phyloP scores from a whole-genome alignment of 2,888 invertebrate genomes.

The Cephus pulcher region DNA sequence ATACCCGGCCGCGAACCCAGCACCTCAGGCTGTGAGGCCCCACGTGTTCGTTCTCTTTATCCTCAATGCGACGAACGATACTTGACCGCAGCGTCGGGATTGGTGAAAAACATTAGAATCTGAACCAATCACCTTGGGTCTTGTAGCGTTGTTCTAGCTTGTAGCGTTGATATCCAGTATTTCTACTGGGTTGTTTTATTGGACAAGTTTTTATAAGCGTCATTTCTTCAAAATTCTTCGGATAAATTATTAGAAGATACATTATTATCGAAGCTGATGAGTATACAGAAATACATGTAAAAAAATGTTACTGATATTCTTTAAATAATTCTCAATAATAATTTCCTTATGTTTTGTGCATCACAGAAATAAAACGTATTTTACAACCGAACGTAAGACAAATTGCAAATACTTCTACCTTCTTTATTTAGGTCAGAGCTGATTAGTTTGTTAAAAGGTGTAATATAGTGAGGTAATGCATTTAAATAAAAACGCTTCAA shows the following conservation, averaged over 20 bases:
- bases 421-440: not conserved
- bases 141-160: too few relatives aligned
- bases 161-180: not conserved
- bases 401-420: not conserved
- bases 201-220: too few relatives aligned
- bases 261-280: not conserved
- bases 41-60: too few relatives aligned
- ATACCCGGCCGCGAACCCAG: too few relatives aligned
- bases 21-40: too few relatives aligned
- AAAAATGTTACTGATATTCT: not conserved
- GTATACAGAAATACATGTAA: not conserved
- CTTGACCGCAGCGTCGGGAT: too few relatives aligned
- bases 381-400: not conserved
- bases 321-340: not conserved
- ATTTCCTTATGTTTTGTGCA: not conserved
- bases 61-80: too few relatives aligned
- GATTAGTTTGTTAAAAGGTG: not conserved
- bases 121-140: too few relatives aligned
- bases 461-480: too few relatives aligned
- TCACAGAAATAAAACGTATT: not conserved
- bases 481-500: too few relatives aligned
- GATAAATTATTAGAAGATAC: not conserved
- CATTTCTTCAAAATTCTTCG: not conserved
- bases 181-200: not conserved
- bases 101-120: too few relatives aligned